Evolutionary conservation across 2,797 vertebrate species (phyloP).

Genomic region (Smutsia gigantea): DNA sequence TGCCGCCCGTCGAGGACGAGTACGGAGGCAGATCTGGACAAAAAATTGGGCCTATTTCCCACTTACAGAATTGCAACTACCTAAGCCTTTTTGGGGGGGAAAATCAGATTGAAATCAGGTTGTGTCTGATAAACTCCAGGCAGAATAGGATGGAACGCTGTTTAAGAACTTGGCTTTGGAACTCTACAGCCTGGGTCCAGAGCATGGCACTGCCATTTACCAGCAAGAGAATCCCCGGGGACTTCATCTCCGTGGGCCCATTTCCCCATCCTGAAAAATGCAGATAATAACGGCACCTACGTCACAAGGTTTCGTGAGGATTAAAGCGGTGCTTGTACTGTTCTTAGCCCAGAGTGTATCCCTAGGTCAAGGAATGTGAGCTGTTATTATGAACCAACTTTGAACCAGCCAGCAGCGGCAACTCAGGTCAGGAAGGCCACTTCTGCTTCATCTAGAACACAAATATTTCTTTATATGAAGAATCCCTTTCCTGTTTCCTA

Average conservation of each 20-base stretch:
- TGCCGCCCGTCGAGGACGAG: not conserved
- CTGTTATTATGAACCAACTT: constrained; percentile 8
- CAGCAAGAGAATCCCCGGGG: not conserved
- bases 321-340: not conserved
- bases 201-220: not conserved
- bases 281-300: not conserved
- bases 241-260: not conserved
- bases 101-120: not conserved
- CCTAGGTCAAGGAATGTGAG: constrained; percentile 6
- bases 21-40: not conserved
- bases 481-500: constrained; percentile 66
- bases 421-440: not conserved
- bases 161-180: not conserved
- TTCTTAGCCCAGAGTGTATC: not conserved
- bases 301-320: not conserved
- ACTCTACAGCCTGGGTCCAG: not conserved
- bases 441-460: constrained; percentile 45
- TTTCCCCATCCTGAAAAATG: not conserved
- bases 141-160: not conserved
- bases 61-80: not conserved
- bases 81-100: not conserved
- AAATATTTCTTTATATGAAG: constrained; percentile 73
- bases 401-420: not conserved
- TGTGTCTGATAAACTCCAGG: not conserved
- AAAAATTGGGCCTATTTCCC: not conserved